Evolutionary conservation across 2,113 vertebrate genomes (phyloP).

Genomic region (Terrapene triunguis): DNA sequence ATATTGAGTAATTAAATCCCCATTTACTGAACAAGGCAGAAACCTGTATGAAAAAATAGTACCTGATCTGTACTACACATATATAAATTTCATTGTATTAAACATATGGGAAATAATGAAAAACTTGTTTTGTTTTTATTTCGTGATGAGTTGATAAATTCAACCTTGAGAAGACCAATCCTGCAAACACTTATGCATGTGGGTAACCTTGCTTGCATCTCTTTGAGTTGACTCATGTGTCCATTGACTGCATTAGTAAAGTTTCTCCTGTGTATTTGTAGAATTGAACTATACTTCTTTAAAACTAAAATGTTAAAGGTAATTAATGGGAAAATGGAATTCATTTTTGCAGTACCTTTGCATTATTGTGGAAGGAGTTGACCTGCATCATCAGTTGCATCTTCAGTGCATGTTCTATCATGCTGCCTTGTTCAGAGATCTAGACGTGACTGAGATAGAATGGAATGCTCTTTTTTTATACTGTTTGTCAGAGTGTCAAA

Average conservation of each 20-base stretch:
- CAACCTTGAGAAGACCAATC: neutral
- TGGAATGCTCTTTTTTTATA: neutral
- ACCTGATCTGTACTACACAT: no score
- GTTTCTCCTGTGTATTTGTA: neutral
- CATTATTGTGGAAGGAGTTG: constrained; percentile 22
- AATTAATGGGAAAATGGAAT: neutral
- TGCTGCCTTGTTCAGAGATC: neutral
- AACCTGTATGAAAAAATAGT: no score
- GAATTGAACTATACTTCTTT: neutral
- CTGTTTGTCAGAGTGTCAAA: neutral
- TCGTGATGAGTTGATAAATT: neutral
- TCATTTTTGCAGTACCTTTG: neutral
- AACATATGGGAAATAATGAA: neutral
- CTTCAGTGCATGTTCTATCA: neutral
- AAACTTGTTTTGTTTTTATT: neutral
- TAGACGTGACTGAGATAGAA: neutral
- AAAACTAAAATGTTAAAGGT: neutral
- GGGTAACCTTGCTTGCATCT: neutral
- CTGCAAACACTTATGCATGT: neutral
- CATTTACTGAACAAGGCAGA: no score
- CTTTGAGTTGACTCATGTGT: neutral
- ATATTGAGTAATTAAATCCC: no score
- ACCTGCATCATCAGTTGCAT: neutral
- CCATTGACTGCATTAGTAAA: neutral
- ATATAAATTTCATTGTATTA: no score